Conservation (phyloP, 2,797 vertebrate species). For the Sciurus vulgaris region DNA sequence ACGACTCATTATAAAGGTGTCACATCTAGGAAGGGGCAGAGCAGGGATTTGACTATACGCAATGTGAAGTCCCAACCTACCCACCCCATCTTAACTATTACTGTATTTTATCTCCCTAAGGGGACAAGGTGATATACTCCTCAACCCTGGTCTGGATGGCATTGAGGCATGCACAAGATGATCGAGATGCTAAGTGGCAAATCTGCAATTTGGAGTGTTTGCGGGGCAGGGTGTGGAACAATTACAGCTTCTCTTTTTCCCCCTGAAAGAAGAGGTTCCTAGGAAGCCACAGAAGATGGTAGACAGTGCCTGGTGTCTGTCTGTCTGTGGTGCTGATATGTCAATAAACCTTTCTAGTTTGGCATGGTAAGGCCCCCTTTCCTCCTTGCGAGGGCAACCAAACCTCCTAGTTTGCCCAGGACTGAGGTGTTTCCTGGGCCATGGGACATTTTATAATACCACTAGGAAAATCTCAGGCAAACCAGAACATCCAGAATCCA, state of each 20-base stretch:
- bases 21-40: neutral
- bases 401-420: neutral
- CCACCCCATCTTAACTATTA: neutral
- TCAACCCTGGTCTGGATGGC: neutral
- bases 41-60: neutral
- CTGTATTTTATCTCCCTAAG: neutral
- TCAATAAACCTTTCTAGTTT: neutral
- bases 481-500: neutral
- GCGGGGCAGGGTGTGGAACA: rapidly evolving
- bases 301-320: no score
- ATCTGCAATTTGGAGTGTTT: neutral
- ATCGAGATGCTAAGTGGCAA: neutral
- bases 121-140: neutral
- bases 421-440: neutral
- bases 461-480: neutral
- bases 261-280: neutral
- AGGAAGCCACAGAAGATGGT: neutral
- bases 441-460: neutral
- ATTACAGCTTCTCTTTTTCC: neutral
- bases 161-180: neutral
- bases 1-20: neutral
- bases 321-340: neutral
- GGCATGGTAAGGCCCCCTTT: neutral
- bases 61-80: neutral
- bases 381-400: no score